phyloP scores from a whole-genome alignment of 1,140 invertebrate species.

The Lamellibrachia luymesi region DNA sequence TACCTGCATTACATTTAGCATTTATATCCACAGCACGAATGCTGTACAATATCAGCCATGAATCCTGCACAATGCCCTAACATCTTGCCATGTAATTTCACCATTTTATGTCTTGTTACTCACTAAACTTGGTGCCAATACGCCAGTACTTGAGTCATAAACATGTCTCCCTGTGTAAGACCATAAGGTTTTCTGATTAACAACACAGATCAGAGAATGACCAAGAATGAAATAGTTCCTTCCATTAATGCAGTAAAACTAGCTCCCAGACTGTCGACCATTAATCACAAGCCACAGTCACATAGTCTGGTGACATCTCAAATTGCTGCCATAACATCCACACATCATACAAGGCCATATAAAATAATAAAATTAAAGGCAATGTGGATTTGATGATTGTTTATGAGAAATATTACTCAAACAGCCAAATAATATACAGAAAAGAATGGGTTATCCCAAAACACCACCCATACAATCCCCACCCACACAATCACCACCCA shows the following conservation, averaged over 20 bases:
- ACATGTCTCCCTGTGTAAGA: background rate
- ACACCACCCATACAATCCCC: too few relatives aligned
- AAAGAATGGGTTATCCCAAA: too few relatives aligned
- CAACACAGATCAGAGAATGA: background rate
- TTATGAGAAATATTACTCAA: background rate
- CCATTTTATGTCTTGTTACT: background rate
- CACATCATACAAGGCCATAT: background rate
- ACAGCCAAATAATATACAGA: background rate
- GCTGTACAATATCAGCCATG: background rate
- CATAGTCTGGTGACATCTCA: background rate
- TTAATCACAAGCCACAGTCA: background rate
- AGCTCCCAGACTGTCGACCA: background rate
- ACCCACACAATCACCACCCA: too few relatives aligned
- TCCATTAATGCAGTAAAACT: background rate
- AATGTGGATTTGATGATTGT: background rate
- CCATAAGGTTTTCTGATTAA: background rate
- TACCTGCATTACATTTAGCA: background rate
- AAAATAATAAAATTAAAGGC: background rate
- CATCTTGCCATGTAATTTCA: background rate
- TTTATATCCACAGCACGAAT: background rate
- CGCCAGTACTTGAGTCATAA: background rate
- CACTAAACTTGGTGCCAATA: background rate
- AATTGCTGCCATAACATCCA: background rate
- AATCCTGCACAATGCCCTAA: background rate
- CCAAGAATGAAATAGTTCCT: background rate